Evolutionary conservation across 2,113 vertebrate species (phyloP).

Genomic region (Ginglymostoma cirratum): DNA sequence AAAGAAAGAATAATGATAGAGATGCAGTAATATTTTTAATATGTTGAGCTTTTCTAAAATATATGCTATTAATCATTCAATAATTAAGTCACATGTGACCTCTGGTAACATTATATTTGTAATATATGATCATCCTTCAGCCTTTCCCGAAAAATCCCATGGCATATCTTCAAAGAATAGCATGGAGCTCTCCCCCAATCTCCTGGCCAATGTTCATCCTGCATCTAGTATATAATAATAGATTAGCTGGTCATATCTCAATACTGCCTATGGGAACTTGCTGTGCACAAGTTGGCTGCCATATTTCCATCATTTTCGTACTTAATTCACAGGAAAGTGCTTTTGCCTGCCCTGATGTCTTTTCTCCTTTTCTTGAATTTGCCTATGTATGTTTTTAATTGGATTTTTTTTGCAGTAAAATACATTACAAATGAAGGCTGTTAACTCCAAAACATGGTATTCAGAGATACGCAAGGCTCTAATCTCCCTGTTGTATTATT

Average conservation of each 20-base stretch:
- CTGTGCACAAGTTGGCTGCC: background rate
- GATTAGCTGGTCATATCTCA: background rate
- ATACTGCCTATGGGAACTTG: background rate
- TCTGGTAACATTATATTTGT: background rate
- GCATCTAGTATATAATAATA: background rate
- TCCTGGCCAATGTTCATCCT: background rate
- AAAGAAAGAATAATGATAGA: background rate
- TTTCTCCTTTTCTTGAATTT: background rate
- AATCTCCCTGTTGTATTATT: too few species aligned
- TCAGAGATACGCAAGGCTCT: background rate
- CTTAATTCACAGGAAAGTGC: background rate
- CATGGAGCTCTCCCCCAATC: too few species aligned
- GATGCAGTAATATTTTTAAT: background rate
- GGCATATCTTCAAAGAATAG: background rate
- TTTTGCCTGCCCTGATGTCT: background rate
- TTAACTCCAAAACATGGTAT: too few species aligned
- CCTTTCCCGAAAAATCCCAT: background rate
- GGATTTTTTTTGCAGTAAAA: too few species aligned
- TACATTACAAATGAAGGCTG: too few species aligned
- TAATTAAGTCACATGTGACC: background rate
- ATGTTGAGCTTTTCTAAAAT: background rate
- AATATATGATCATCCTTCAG: background rate
- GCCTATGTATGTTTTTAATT: too few species aligned
- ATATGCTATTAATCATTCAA: background rate
- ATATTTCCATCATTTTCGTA: background rate